These are phyloP conservation scores for Ganaspis sp. DNA, from an alignment of 1,140 invertebrate genomes.

Conservation along the genomic window DNA sequence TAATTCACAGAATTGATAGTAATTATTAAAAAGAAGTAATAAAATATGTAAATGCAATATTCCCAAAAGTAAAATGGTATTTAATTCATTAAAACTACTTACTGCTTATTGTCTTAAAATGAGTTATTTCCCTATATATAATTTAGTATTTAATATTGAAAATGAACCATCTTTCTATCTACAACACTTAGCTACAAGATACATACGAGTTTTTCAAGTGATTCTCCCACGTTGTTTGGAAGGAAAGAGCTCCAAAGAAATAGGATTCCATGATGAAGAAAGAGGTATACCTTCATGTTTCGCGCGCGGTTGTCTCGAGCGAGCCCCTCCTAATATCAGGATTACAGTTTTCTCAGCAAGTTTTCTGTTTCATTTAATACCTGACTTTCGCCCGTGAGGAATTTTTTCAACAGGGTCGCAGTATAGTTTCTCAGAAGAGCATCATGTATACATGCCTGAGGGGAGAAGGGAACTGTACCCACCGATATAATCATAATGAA, in stretches of 20 bases:
- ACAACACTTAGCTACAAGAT: too few species aligned
- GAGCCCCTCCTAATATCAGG: conserved; percentile 73
- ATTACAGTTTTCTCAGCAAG: conserved; percentile 16
- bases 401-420: conserved; percentile 77
- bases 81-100: too few species aligned
- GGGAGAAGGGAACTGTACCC: background rate
- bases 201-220: background rate
- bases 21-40: too few species aligned
- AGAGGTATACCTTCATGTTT: conserved; percentile 58
- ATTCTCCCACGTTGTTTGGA: conserved; percentile 10
- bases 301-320: conserved; percentile 73
- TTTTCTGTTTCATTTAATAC: conserved; percentile 66
- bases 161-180: too few species aligned
- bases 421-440: conserved; percentile 56
- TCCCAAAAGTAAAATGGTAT: too few species aligned
- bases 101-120: too few species aligned
- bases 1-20: too few species aligned
- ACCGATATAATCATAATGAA: conserved; percentile 44
- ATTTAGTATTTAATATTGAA: too few species aligned
- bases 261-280: conserved; percentile 48
- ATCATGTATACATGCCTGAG: too few species aligned
- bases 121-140: too few species aligned
- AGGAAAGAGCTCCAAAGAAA: conserved; percentile 67
- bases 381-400: conserved; percentile 76
- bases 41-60: too few species aligned